Evolutionary conservation across 2,113 vertebrate species (phyloP).

Genomic region (Pelmatolapia mariae): DNA sequence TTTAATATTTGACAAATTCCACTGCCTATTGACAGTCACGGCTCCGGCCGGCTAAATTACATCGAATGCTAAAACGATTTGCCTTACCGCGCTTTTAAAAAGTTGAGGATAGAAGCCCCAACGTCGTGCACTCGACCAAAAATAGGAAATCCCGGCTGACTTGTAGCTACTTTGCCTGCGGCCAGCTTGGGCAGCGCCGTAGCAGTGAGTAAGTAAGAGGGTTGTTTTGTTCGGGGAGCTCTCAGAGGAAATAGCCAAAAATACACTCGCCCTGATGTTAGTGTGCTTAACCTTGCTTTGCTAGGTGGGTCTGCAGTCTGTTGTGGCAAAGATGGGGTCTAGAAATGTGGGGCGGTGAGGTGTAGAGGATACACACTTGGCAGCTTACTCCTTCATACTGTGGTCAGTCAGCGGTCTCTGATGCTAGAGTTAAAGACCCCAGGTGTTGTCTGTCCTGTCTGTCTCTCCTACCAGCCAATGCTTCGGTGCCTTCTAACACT

Average conservation of each 20-base stretch:
- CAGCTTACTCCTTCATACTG: constrained; percentile 45
- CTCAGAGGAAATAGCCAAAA: constrained; percentile 66
- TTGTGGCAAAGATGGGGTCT: constrained; percentile 43
- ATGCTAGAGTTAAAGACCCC: constrained; percentile 46
- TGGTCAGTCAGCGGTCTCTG: constrained; percentile 47
- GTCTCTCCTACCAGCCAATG: constrained; percentile 66
- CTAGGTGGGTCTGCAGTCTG: constrained; percentile 37
- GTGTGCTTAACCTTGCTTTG: constrained; percentile 42
- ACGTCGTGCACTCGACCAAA: constrained; percentile 47
- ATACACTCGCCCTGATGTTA: constrained; percentile 42
- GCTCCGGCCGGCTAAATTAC: not conserved
- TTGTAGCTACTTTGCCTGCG: constrained; percentile 57
- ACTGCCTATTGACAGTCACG: not conserved
- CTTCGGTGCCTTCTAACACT: constrained; percentile 72
- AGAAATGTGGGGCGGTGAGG: constrained; percentile 24
- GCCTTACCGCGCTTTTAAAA: constrained; percentile 15
- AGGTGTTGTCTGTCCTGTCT: constrained; percentile 61
- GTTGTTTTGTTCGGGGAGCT: constrained; percentile 11
- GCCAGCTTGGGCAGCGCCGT: constrained; percentile 34
- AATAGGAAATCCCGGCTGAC: constrained; percentile 53
- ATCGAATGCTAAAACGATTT: constrained; percentile 12
- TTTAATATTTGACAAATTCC: constrained; percentile 4
- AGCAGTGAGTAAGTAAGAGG: constrained; percentile 25
- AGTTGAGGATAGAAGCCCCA: not conserved
- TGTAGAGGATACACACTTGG: constrained; percentile 31